Conservation (phyloP, 2,113 vertebrate species). For the Perccottus glenii region DNA sequence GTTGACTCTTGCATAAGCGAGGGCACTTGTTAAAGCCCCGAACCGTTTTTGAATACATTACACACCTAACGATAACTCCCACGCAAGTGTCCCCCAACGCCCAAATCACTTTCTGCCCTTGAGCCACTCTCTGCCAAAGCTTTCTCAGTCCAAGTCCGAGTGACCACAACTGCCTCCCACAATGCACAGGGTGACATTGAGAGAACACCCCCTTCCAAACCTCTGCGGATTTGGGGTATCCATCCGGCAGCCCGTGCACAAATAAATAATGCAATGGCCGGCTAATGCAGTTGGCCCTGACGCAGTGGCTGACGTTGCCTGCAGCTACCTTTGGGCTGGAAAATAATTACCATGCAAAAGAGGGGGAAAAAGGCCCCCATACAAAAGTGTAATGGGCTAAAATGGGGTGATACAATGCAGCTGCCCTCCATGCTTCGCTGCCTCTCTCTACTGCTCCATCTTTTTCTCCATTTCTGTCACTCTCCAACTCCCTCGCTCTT, state of each 20-base stretch:
- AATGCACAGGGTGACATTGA: constrained; percentile 78
- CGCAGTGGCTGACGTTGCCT: constrained; percentile 79
- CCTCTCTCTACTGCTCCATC: constrained; percentile 51
- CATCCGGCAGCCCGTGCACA: constrained; percentile 72
- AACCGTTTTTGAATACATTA: constrained; percentile 66
- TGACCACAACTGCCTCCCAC: constrained; percentile 54
- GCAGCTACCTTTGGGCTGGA: constrained; percentile 84
- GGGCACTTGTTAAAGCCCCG: constrained; percentile 57
- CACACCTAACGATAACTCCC: constrained; percentile 65
- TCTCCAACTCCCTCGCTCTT: constrained; percentile 39
- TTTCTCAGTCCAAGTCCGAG: constrained; percentile 48
- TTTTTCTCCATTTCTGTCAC: constrained; percentile 20
- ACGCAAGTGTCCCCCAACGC: constrained; percentile 52
- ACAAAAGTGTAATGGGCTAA: constrained; percentile 77
- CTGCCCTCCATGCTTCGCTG: constrained; percentile 73
- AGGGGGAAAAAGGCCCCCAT: constrained; percentile 62
- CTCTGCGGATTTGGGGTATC: constrained; percentile 75
- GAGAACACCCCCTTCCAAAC: constrained; percentile 67
- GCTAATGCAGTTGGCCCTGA: constrained; percentile 81
- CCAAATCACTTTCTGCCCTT: constrained; percentile 67
- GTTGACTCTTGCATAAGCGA: constrained; percentile 64
- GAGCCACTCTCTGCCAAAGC: constrained; percentile 66
- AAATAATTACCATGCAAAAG: constrained; percentile 85
- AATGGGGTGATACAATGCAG: constrained; percentile 78
- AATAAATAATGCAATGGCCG: constrained; percentile 85